Evolutionary conservation across 2,113 vertebrate genomes (phyloP).

Genomic region (Plecturocebus donacophilus): DNA sequence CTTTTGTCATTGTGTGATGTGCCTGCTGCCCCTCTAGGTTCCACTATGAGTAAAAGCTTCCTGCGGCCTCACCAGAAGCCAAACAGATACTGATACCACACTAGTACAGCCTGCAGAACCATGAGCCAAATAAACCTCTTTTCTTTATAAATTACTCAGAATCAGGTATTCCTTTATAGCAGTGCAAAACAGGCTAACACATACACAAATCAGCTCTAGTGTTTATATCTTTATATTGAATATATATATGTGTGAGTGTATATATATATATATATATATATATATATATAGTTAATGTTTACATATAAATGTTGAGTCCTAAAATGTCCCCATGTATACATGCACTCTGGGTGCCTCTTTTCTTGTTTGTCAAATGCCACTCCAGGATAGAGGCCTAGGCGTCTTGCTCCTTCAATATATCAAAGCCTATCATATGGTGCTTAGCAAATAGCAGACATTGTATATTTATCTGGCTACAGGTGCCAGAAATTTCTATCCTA

Average conservation of each 20-base stretch:
- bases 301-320: background rate
- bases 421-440: background rate
- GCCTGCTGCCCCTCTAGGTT: too few relatives aligned
- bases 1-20: too few relatives aligned
- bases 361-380: background rate
- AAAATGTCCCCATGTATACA: background rate
- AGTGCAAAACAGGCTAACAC: too few relatives aligned
- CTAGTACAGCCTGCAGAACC: too few relatives aligned
- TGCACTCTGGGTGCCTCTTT: background rate
- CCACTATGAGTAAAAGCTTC: too few relatives aligned
- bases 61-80: too few relatives aligned
- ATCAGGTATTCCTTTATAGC: too few relatives aligned
- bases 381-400: background rate
- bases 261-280: accelerated
- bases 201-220: background rate
- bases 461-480: background rate
- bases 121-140: too few relatives aligned
- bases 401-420: background rate
- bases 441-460: background rate
- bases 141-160: too few relatives aligned
- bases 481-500: background rate
- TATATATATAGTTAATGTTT: too few relatives aligned
- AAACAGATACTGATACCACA: too few relatives aligned
- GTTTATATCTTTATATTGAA: background rate
- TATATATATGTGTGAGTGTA: too few relatives aligned